Conservation (phyloP, 2,797 vertebrate genomes). For the Cheirogaleus major region DNA sequence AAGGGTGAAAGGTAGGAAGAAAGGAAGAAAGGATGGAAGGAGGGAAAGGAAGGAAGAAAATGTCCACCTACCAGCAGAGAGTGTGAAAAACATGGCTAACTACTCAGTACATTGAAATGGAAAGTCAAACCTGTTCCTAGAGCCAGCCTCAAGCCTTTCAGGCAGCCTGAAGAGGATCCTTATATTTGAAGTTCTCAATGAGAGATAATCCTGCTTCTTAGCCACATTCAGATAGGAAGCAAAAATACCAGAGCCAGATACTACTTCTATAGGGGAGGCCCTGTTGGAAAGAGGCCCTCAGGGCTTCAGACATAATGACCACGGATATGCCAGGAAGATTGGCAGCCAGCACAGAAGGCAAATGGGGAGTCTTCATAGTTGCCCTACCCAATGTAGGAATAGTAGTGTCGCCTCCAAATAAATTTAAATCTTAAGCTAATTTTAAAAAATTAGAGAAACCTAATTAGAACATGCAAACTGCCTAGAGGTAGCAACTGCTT, state of each 20-base stretch:
- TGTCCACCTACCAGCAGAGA: not conserved
- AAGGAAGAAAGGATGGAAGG: too few species aligned
- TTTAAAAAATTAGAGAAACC: not conserved
- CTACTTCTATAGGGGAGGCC: not conserved
- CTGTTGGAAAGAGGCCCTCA: not conserved
- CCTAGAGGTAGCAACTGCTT: not conserved
- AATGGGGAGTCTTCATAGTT: not conserved
- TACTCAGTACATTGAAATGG: not conserved
- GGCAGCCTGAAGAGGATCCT: not conserved
- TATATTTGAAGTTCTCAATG: not conserved
- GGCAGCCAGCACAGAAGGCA: not conserved
- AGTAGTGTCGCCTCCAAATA: not conserved
- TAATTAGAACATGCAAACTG: not conserved
- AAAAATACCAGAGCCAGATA: not conserved
- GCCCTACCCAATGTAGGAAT: not conserved
- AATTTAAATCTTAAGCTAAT: not conserved
- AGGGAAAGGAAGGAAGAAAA: not conserved
- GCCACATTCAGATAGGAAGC: not conserved
- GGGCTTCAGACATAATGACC: not conserved
- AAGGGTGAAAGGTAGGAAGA: not conserved
- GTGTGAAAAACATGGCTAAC: not conserved
- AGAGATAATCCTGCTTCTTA: not conserved
- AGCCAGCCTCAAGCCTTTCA: not conserved
- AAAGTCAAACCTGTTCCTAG: not conserved
- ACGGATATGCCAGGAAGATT: not conserved